These are phyloP conservation scores for Ochropleura leucogaster DNA, from an alignment of 2,888 invertebrate species.

Conservation along the genomic window DNA sequence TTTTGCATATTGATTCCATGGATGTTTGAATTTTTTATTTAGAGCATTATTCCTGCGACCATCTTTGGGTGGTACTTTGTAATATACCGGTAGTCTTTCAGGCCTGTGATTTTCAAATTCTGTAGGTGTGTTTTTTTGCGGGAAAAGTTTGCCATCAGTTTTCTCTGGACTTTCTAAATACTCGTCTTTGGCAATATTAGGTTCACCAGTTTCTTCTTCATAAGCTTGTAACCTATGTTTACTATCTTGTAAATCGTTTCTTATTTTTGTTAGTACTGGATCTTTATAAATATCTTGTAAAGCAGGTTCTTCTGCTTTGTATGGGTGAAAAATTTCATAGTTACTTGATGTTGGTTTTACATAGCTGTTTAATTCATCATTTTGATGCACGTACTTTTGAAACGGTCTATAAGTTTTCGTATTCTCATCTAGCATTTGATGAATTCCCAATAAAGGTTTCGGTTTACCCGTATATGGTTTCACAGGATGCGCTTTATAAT, in stretches of 20 bases:
- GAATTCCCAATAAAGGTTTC: slow-evolving; percentile 80
- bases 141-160: slow-evolving; percentile 80
- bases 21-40: slow-evolving; percentile 84
- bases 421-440: slow-evolving; percentile 76
- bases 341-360: slow-evolving; percentile 76
- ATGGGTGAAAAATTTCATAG: slow-evolving; percentile 87
- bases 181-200: slow-evolving; percentile 79
- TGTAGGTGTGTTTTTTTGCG: slow-evolving; percentile 80
- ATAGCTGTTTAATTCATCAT: slow-evolving; percentile 64
- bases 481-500: slow-evolving; percentile 81
- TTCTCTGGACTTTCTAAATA: slow-evolving; percentile 82
- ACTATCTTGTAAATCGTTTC: slow-evolving; percentile 78
- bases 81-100: slow-evolving; percentile 83
- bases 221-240: slow-evolving; percentile 80
- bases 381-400: slow-evolving; percentile 76
- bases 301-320: slow-evolving; percentile 82
- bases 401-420: slow-evolving; percentile 74
- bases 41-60: slow-evolving; percentile 77
- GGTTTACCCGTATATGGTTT: slow-evolving; percentile 76
- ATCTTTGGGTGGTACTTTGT: slow-evolving; percentile 71
- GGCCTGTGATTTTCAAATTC: slow-evolving; percentile 84
- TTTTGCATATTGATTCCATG: slow-evolving; percentile 85
- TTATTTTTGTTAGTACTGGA: slow-evolving; percentile 81
- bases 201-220: slow-evolving; percentile 80
- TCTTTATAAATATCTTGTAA: slow-evolving; percentile 82